A percentile compares a stretch with the other conserved stretches of the same genome.
Evolutionary conservation across 2,113 vertebrate genomes (phyloP).

Genomic region (Xenopus borealis): DNA sequence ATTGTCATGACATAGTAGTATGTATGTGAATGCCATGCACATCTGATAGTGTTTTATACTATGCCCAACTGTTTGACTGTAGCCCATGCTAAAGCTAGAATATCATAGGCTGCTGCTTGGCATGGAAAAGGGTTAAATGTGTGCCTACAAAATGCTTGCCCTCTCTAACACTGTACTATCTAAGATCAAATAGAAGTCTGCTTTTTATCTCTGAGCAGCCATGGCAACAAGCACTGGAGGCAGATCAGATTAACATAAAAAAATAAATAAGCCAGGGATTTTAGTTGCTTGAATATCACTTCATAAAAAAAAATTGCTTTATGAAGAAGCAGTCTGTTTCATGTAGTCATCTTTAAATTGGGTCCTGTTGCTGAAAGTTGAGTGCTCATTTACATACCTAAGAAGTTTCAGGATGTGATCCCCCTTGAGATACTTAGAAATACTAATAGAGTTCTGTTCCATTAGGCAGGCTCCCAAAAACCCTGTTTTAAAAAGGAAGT

Average conservation of each 20-base stretch:
- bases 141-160: not conserved
- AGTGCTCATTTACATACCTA: not conserved
- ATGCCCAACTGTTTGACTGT: not conserved
- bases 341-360: not conserved
- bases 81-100: not conserved
- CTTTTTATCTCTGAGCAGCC: constrained; percentile 9
- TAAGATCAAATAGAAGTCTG: constrained; percentile 12
- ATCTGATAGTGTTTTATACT: too few species aligned
- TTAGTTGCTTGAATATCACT: constrained; percentile 1
- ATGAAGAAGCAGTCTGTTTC: not conserved
- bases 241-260: constrained; percentile 6
- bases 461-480: too few species aligned
- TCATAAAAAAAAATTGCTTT: not conserved
- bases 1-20: too few species aligned
- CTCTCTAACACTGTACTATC: not conserved
- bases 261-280: not conserved
- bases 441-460: too few species aligned
- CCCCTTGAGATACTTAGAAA: not conserved
- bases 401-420: not conserved
- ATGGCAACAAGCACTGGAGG: constrained; percentile 9
- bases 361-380: not conserved
- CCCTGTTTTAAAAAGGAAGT: too few species aligned
- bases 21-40: too few species aligned
- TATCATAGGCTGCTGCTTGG: not conserved
- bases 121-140: not conserved